phyloP scores from a whole-genome alignment of 1,140 invertebrate species.

The Aphelinus certus region DNA sequence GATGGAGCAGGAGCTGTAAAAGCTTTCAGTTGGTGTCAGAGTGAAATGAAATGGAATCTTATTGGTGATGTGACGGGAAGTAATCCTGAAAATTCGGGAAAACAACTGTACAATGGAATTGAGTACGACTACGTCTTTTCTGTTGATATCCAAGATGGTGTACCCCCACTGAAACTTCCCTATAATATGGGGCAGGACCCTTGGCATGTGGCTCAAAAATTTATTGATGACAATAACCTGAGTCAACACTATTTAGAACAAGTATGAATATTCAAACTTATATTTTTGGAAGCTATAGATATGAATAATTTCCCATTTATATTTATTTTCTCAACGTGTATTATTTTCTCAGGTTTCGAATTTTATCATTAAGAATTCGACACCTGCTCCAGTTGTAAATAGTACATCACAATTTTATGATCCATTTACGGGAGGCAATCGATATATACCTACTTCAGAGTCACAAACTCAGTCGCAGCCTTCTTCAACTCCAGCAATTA shows the following conservation, averaged over 20 bases:
- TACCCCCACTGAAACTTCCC: slow-evolving; percentile 87
- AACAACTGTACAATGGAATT: slow-evolving; percentile 84
- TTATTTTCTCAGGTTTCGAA: slow-evolving; percentile 80
- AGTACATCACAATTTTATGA: slow-evolving; percentile 71
- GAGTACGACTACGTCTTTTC: slow-evolving; percentile 96
- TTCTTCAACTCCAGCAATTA: slow-evolving; percentile 41
- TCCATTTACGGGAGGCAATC: slow-evolving; percentile 82
- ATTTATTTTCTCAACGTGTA: slow-evolving; percentile 59
- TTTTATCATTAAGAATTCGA: slow-evolving; percentile 87
- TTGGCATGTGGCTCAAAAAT: slow-evolving; percentile 89
- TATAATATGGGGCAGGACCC: slow-evolving; percentile 92
- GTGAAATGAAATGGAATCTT: slow-evolving; percentile 80
- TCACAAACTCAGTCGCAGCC: slow-evolving; percentile 39
- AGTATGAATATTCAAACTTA: slow-evolving; percentile 64
- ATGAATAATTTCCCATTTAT: not conserved
- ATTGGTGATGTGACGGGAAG: slow-evolving; percentile 91
- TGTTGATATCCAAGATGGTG: slow-evolving; percentile 91
- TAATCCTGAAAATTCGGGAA: slow-evolving; percentile 72
- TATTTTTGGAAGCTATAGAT: not conserved
- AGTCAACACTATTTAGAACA: slow-evolving; percentile 90
- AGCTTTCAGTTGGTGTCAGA: slow-evolving; percentile 83
- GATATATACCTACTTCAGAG: slow-evolving; percentile 73
- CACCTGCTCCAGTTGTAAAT: slow-evolving; percentile 46
- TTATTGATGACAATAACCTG: slow-evolving; percentile 88
- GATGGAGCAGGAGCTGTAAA: slow-evolving; percentile 75